Evolutionary conservation across 2,888 invertebrate genomes (phyloP).

Genomic region (Cotesia congregata): DNA sequence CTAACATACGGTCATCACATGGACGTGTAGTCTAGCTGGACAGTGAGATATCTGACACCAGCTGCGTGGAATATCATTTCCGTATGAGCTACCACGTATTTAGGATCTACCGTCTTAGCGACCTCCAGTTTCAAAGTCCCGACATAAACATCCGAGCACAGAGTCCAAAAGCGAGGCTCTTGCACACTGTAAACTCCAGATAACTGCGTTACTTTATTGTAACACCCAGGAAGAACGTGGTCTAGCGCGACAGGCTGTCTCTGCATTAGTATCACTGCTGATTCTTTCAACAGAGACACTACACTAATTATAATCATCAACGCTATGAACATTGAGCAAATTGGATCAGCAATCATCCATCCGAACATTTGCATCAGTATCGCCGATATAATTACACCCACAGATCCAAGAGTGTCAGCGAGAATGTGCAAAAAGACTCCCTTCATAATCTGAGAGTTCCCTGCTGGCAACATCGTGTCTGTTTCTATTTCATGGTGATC

Average conservation of each 20-base stretch:
- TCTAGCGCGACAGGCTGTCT: constrained; percentile 89
- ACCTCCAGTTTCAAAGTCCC: constrained; percentile 96
- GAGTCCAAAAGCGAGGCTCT: constrained; percentile 98
- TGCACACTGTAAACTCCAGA: constrained; percentile 96
- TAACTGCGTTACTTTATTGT: constrained; percentile 88
- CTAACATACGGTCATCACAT: constrained; percentile 72
- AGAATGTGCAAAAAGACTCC: constrained; percentile 97
- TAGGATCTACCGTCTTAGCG: constrained; percentile 91
- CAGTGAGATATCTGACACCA: constrained; percentile 91
- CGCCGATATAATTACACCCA: constrained; percentile 96
- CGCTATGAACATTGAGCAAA: constrained; percentile 97
- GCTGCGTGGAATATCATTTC: constrained; percentile 94
- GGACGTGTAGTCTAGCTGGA: constrained; percentile 93
- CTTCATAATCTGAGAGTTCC: constrained; percentile 91
- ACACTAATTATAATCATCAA: constrained; percentile 91
- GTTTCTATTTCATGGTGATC: constrained; percentile 71
- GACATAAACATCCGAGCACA: constrained; percentile 93
- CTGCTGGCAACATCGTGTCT: constrained; percentile 72
- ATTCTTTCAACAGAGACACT: constrained; percentile 86
- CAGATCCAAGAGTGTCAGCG: constrained; percentile 96
- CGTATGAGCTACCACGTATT: constrained; percentile 92
- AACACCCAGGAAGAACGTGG: constrained; percentile 86
- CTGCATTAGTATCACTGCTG: constrained; percentile 93
- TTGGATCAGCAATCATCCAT: constrained; percentile 99
- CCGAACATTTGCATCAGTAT: constrained; percentile 95